Conservation (phyloP, 1,140 invertebrate species). For the Bombus impatiens region DNA sequence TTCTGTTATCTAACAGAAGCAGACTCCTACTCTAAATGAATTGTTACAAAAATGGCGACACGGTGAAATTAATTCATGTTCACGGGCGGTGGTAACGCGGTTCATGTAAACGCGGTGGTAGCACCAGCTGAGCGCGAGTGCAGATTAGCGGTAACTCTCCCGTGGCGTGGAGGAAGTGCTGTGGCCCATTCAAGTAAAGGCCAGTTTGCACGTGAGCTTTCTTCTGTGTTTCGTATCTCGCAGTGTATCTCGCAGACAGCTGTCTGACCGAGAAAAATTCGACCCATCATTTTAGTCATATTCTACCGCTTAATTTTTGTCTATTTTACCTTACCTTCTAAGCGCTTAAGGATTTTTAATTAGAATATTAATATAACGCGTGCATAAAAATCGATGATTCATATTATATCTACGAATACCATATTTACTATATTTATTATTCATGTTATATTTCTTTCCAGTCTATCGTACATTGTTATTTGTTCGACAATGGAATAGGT, state of each 20-base stretch:
- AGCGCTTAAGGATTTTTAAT: too few species aligned
- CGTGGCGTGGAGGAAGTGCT: constrained; percentile 53
- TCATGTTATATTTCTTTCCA: background rate
- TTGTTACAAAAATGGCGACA: background rate
- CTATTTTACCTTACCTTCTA: too few species aligned
- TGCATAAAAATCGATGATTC: too few species aligned
- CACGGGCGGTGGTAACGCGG: constrained; percentile 49
- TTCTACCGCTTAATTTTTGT: too few species aligned
- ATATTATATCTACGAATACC: too few species aligned
- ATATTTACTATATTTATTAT: too few species aligned
- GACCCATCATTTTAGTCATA: too few species aligned
- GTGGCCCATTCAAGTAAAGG: constrained; percentile 69
- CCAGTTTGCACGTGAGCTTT: constrained; percentile 62
- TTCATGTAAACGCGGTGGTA: constrained; percentile 55
- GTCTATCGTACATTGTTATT: background rate
- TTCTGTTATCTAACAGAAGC: background rate
- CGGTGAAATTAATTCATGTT: constrained; percentile 32
- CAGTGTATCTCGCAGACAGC: background rate
- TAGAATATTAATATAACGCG: too few species aligned
- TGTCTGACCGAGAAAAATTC: too few species aligned
- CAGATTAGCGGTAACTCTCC: constrained; percentile 72
- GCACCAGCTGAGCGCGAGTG: constrained; percentile 63
- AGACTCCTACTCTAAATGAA: background rate
- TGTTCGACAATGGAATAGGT: background rate
- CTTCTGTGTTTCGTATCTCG: background rate